Evolutionary conservation across 1,140 invertebrate genomes (phyloP).

Genomic region (Sesamia nonagrioides): DNA sequence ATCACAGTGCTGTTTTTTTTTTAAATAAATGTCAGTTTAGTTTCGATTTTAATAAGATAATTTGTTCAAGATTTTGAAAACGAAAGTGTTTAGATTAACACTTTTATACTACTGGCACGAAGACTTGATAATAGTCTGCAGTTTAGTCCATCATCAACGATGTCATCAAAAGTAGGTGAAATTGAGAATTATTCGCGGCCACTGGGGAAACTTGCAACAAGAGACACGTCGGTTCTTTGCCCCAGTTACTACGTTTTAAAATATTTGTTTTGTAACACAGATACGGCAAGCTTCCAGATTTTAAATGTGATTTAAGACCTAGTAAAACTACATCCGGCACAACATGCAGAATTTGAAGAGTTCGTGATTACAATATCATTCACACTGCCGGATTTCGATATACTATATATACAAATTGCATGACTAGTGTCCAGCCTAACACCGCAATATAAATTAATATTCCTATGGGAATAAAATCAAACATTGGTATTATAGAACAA

Average conservation of each 20-base stretch:
- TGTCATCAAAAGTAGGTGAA: constrained; percentile 15
- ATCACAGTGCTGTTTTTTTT: too few relatives aligned
- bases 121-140: background rate
- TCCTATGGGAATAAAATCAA: background rate
- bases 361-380: constrained; percentile 22
- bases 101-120: background rate
- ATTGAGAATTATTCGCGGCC: constrained; percentile 9
- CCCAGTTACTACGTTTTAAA: constrained; percentile 68
- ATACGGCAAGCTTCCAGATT: constrained; percentile 64
- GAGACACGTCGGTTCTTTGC: constrained; percentile 61
- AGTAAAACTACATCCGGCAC: constrained; percentile 18
- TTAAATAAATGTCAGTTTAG: too few relatives aligned
- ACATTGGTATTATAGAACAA: background rate
- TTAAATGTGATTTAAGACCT: constrained; percentile 49
- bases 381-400: constrained; percentile 25
- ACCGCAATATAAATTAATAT: constrained; percentile 28
- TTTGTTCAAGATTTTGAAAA: too few relatives aligned
- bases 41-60: too few relatives aligned
- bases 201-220: background rate
- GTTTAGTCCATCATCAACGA: background rate
- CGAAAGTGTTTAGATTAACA: too few relatives aligned
- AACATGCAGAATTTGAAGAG: background rate
- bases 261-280: constrained; percentile 64
- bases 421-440: constrained; percentile 30
- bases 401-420: constrained; percentile 13